Percentiles rank a stretch among this genome's conserved stretches.
phyloP scores from a whole-genome alignment of 2,888 invertebrate genomes.

The Cryptus armator region DNA sequence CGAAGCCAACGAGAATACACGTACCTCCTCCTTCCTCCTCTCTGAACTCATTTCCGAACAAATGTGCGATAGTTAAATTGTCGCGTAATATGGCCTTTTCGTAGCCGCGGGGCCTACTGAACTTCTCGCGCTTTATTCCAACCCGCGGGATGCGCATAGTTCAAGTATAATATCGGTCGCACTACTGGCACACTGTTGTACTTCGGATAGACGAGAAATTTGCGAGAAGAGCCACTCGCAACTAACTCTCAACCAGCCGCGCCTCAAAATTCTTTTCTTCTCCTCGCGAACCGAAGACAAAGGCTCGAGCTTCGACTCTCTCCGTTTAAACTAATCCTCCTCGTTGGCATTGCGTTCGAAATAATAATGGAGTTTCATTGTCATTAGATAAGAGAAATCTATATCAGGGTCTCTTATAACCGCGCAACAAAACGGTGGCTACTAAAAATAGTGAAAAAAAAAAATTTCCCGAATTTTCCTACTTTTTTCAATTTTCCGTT shows the following conservation, averaged over 20 bases:
- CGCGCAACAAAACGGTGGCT: no score
- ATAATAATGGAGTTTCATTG: neutral
- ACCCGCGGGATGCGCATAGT: neutral
- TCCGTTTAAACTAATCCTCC: neutral
- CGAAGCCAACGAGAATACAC: conserved; percentile 2
- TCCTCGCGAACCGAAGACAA: conserved; percentile 36
- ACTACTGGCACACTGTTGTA: conserved; percentile 10
- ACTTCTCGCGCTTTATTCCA: conserved; percentile 16
- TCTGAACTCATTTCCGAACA: no score
- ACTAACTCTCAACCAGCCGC: conserved; percentile 22
- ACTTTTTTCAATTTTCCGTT: no score
- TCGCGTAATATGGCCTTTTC: conserved; percentile 33
- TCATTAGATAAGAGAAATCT: neutral
- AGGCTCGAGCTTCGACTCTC: conserved; percentile 6
- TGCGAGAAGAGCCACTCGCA: conserved; percentile 42
- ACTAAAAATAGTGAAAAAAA: no score
- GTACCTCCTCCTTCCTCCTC: no score
- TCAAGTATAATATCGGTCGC: neutral
- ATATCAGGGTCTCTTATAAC: no score
- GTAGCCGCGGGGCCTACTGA: conserved; percentile 4
- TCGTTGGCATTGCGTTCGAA: neutral
- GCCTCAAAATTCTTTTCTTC: conserved; percentile 58
- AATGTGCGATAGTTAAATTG: neutral
- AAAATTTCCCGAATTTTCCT: no score
- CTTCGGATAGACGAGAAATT: conserved; percentile 14